Evolutionary conservation across 2,888 invertebrate genomes (phyloP).

Genomic region (Sturmia bella): DNA sequence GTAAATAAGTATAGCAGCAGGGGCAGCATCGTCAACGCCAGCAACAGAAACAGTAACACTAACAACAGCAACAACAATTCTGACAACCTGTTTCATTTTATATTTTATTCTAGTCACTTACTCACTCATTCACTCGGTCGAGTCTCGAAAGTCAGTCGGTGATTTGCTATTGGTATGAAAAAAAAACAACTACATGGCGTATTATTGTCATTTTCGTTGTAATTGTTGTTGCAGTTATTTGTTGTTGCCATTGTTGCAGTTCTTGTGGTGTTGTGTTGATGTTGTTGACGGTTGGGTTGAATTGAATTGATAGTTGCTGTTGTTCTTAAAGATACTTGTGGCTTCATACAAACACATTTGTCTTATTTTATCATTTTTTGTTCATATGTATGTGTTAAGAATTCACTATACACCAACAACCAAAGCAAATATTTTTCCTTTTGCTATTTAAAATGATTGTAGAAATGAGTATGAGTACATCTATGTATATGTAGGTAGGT

Average conservation of each 20-base stretch:
- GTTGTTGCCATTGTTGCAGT: neutral
- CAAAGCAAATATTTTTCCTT: neutral
- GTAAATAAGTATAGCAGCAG: constrained; percentile 36
- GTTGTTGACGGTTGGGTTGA: constrained; percentile 27
- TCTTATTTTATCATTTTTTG: neutral
- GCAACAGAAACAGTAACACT: constrained; percentile 35
- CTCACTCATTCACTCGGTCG: constrained; percentile 7
- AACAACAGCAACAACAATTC: constrained; percentile 51
- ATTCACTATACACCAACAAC: constrained; percentile 33
- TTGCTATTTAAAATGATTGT: constrained; percentile 31
- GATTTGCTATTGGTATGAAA: constrained; percentile 48
- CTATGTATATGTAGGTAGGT: no score
- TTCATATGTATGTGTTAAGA: constrained; percentile 4
- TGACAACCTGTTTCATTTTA: constrained; percentile 55
- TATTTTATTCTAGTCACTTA: constrained; percentile 59
- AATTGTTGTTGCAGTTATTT: constrained; percentile 14
- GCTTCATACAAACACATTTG: constrained; percentile 4
- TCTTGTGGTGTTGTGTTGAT: constrained; percentile 11
- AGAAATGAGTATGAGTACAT: constrained; percentile 27
- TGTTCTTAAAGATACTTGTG: constrained; percentile 47
- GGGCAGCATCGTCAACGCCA: constrained; percentile 40
- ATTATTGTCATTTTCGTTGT: constrained; percentile 20
- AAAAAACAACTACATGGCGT: constrained; percentile 13
- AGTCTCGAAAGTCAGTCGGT: constrained; percentile 22
- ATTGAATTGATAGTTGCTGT: constrained; percentile 46